Base-by-base conservation (phyloP, 1,140 invertebrate genomes). In the Apis florea region DNA sequence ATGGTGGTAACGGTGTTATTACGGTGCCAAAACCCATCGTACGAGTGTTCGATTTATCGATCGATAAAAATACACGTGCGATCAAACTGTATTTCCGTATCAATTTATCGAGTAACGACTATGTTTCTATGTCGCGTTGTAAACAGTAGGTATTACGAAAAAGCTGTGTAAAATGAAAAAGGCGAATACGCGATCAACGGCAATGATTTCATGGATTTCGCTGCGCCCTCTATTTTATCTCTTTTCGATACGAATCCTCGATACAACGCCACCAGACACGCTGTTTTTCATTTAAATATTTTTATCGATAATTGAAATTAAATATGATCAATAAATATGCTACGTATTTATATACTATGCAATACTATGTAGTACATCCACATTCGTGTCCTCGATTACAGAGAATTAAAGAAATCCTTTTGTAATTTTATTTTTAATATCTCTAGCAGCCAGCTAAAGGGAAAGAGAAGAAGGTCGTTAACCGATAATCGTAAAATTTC, bases 381-480 rank as follows among this genome's bases (percentile, higher is more conserved):
- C 15, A 8, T 54, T 54, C 53, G 8, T 17, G 4, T 61, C 15
- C 4, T 26, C 59, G 13, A 24, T 26, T 51, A n/a, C 40, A 11
- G 40, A 15, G 67, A 79, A 61, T 70, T 53, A 61, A 70, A 70
- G 56, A 79, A 78, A 78, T 79, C 67, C 54, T 61, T 24, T 70
- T 26, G 31, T 19, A 49, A 66, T 71, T 66, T 66, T 66, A 19
- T 73, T 19, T 61, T 13, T 26, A 80, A 24, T 67, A 76, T 82
- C n/a, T 47, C 40, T 67, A 26, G 53, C 51, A 53, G 53, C 40
- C 68, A 63, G 76, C 10, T 49, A 6, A 40, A 40, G 67, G 40
- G 13, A 64, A 53, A 56, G 53, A 58, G n/a, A n/a, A 76, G 73
- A n/a, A 76, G 73, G 66, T 85, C 71, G 68, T 80, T 79, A 61